Conservation (phyloP, 2,797 vertebrate species). For the Gymnodraco acuticeps region DNA sequence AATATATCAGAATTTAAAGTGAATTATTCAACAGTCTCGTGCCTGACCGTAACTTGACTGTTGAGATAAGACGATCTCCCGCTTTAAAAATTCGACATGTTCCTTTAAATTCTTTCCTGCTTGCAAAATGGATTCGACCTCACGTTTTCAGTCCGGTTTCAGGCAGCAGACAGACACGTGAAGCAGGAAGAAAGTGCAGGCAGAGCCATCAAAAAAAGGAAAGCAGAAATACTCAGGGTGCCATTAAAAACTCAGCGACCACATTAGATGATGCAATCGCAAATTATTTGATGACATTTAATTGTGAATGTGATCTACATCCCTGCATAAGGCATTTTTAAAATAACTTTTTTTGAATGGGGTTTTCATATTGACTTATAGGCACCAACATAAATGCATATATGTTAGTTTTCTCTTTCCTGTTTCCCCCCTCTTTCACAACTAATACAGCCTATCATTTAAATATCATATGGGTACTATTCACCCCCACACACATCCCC, state of each 20-base stretch:
- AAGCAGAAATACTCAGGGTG: not conserved
- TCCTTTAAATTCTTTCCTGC: slow-evolving; percentile 43
- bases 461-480: not conserved
- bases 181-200: slow-evolving; percentile 40
- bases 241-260: not conserved
- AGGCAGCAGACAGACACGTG: slow-evolving; percentile 51
- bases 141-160: slow-evolving; percentile 47
- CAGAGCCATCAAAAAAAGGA: slow-evolving; percentile 4
- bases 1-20: not conserved
- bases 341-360: not conserved
- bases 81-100: not conserved
- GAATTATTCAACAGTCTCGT: not conserved
- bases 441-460: not conserved
- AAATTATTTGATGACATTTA: not conserved
- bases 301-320: not conserved
- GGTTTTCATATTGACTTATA: no score
- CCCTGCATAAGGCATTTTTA: not conserved
- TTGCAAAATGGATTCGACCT: not conserved
- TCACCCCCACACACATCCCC: not conserved
- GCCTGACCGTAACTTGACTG: not conserved
- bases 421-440: fast-evolving
- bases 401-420: not conserved
- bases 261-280: not conserved
- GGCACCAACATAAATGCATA: no score
- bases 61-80: not conserved